These are phyloP conservation scores for Acronicta alni DNA, from an alignment of 2,888 invertebrate species.

Conservation along the genomic window DNA sequence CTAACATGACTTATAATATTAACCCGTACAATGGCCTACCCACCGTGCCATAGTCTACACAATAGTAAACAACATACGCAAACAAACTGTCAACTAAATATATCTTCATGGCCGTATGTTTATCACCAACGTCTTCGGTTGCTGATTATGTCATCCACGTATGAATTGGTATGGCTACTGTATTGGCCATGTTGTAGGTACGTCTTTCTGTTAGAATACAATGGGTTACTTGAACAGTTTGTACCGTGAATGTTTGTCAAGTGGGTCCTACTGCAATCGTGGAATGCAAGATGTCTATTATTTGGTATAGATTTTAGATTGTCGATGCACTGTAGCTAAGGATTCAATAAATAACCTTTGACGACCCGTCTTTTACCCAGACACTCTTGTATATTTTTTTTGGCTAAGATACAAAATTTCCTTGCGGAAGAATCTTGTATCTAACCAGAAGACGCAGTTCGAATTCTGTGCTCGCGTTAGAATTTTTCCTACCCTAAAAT, in stretches of 20 bases:
- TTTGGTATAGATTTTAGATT: background rate
- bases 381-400: too few relatives aligned
- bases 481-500: too few relatives aligned
- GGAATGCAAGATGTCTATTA: background rate
- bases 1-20: conserved; percentile 14
- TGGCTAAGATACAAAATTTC: too few relatives aligned
- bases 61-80: conserved; percentile 33
- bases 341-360: too few relatives aligned
- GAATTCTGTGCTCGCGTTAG: too few relatives aligned
- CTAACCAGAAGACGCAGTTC: too few relatives aligned
- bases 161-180: conserved; percentile 21
- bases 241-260: background rate
- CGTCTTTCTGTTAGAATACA: conserved; percentile 17
- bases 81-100: conserved; percentile 38
- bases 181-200: conserved; percentile 15
- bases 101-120: conserved; percentile 40
- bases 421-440: too few relatives aligned
- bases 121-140: conserved; percentile 23
- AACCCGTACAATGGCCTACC: conserved; percentile 19
- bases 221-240: background rate
- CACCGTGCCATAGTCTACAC: conserved; percentile 18
- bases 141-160: conserved; percentile 41
- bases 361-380: too few relatives aligned
- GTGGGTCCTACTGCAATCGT: background rate
- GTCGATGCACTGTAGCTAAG: too few relatives aligned